phyloP scores from a whole-genome alignment of 2,888 invertebrate genomes.

The Linnaemya tessellans region DNA sequence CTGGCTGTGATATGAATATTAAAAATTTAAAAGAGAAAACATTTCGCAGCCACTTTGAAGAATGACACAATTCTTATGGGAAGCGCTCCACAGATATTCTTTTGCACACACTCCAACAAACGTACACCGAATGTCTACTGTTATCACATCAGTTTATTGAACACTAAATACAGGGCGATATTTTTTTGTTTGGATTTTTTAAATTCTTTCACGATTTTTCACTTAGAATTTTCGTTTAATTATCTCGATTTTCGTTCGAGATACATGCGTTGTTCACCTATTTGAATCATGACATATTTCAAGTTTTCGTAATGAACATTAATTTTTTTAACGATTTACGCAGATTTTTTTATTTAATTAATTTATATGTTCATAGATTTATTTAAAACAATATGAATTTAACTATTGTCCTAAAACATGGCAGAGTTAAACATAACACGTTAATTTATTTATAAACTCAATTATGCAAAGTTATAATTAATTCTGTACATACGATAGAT shows the following conservation, averaged over 20 bases:
- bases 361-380: too few species aligned
- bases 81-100: constrained; percentile 42
- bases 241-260: not conserved
- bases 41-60: constrained; percentile 97
- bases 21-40: constrained; percentile 84
- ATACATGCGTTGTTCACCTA: too few species aligned
- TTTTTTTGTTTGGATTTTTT: not conserved
- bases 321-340: too few species aligned
- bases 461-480: too few species aligned
- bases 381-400: too few species aligned
- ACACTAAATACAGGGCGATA: constrained; percentile 13
- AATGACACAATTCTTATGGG: constrained; percentile 83
- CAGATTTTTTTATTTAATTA: too few species aligned
- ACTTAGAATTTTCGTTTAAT: not conserved
- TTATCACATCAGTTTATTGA: constrained; percentile 39
- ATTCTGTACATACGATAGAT: too few species aligned
- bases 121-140: not conserved
- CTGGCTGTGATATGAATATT: constrained; percentile 97
- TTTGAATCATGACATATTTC: too few species aligned
- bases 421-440: too few species aligned
- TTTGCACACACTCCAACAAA: constrained; percentile 12
- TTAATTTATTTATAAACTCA: too few species aligned
- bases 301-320: too few species aligned
- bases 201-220: not conserved
- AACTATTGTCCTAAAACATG: too few species aligned